phyloP scores from a whole-genome alignment of 2,797 vertebrate species.

The Cheirogaleus major region DNA sequence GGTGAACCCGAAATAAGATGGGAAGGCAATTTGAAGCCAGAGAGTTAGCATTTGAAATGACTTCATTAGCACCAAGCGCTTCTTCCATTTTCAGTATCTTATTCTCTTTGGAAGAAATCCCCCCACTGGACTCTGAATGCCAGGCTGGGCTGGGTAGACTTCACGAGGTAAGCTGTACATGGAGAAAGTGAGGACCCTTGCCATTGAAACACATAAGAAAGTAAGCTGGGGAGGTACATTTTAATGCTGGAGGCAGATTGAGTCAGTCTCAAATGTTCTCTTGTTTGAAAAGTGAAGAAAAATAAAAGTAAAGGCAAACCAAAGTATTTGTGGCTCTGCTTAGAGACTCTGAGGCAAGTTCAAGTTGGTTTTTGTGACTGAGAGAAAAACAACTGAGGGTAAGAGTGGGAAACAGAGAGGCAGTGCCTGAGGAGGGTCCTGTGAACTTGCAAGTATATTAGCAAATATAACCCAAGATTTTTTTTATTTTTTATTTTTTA shows the following conservation, averaged over 20 bases:
- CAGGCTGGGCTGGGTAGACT: not conserved
- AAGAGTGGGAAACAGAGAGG: not conserved
- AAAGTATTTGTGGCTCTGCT: not conserved
- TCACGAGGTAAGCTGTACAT: not conserved
- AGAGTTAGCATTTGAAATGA: not conserved
- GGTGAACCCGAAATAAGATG: not conserved
- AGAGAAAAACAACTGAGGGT: not conserved
- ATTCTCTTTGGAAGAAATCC: not conserved
- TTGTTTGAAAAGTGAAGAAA: slow-evolving; percentile 30
- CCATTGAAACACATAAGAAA: not conserved
- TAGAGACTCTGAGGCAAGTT: not conserved
- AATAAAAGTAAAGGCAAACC: slow-evolving; percentile 22
- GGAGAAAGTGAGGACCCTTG: not conserved
- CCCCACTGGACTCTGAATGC: not conserved
- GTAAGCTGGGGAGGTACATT: not conserved
- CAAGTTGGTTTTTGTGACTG: not conserved
- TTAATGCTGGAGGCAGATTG: not conserved
- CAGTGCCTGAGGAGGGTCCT: not conserved
- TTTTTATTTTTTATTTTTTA: no score
- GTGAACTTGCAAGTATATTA: not conserved
- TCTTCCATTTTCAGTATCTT: not conserved
- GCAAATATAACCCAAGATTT: not conserved
- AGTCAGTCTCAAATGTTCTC: not conserved
- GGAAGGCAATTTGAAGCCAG: not conserved
- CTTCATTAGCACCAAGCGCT: not conserved